Base-by-base conservation (phyloP, 2,888 invertebrate species). In the Athrips mouffetella region DNA sequence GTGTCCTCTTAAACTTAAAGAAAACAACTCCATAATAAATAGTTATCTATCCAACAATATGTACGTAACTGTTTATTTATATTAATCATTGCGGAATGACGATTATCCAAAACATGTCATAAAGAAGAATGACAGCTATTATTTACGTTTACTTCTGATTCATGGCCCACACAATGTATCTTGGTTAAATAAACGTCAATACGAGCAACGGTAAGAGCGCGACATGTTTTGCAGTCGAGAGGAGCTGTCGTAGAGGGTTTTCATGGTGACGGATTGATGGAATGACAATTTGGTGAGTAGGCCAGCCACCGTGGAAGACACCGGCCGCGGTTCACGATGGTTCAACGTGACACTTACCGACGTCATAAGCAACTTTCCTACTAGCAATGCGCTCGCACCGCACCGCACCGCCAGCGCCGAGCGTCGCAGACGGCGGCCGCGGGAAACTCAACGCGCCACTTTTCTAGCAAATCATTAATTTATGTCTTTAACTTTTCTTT, bases 351-450 rank as follows among this genome's bases (percentile, higher is more conserved):
- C 85, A 89, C 89, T 89, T 89, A 80, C 73, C 74, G 73, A 82
- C 84, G 83, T 85, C 86, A 86, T 81, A 80, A 82, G 81, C 84
- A 86, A 88, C 88, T 88, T 88, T 88, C 88, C 85, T 88, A 85
- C 76, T 78, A 84, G 88, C 82, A 84, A 87, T 88, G 85, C 82
- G 81, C 78, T 73, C 65, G 70, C 62, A 57, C 63, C 57, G 67
- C 54, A 52, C 59, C 59, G 53, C 48, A 55, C 56, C 60, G 64
- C 68, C 65, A 76, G 71, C 70, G 73, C 68, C 68, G 74, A 75
- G 67, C 67, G 65, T 69, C 73, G 66, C 67, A 59, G 61, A 60
- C 62, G 66, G 66, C 67, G 60, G 61, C 60, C 62, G 66, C 67
- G 59, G 62, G 69, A 73, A 77, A 65, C 66, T 67, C 65, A 60